These are phyloP conservation scores for human DNA, from an alignment of 2,113 vertebrate species.

Conservation along the genomic window DNA sequence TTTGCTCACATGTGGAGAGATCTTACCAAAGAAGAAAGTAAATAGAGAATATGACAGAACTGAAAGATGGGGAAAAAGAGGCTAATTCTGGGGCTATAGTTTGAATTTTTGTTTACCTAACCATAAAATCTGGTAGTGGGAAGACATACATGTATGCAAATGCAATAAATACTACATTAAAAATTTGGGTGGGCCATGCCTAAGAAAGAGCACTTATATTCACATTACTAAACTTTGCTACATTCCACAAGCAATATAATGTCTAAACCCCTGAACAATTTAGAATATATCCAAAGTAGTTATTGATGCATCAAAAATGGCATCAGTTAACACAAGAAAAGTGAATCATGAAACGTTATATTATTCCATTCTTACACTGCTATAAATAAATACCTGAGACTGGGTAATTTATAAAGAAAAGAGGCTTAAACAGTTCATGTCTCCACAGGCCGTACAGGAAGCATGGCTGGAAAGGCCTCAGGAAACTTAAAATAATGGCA, in stretches of 20 bases:
- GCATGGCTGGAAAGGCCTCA: too few relatives aligned
- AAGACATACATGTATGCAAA: neutral
- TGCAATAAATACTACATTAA: neutral
- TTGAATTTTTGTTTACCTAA: neutral
- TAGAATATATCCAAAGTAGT: neutral
- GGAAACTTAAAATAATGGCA: too few relatives aligned
- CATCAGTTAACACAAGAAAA: neutral
- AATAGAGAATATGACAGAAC: neutral
- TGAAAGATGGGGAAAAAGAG: neutral
- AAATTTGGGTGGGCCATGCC: neutral
- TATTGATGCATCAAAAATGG: neutral
- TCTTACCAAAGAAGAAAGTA: neutral
- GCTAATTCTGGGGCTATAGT: neutral
- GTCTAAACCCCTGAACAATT: neutral
- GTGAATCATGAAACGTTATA: neutral
- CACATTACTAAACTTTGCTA: neutral
- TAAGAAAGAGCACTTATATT: neutral
- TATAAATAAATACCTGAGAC: too few relatives aligned
- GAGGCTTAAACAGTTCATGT: too few relatives aligned
- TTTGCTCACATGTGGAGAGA: neutral
- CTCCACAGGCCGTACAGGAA: too few relatives aligned
- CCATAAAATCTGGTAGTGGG: neutral
- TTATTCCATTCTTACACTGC: too few relatives aligned
- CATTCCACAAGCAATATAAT: neutral
- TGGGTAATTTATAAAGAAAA: too few relatives aligned